phyloP scores from a whole-genome alignment of 2,113 vertebrate genomes.

The Cyprinodon variegatus region DNA sequence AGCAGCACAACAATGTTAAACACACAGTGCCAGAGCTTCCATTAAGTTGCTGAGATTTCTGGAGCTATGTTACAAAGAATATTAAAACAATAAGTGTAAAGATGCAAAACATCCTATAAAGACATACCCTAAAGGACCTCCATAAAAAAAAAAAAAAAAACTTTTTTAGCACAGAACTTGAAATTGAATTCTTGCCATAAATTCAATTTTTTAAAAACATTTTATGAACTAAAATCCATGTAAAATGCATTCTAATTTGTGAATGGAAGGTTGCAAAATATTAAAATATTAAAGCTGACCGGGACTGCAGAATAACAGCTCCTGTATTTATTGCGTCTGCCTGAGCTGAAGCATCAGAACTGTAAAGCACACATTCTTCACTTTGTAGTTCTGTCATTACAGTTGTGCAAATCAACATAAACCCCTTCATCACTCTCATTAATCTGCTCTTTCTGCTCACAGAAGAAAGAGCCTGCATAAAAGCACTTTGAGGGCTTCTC shows the following conservation, averaged over 20 bases:
- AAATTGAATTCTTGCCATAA: neutral
- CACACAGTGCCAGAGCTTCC: neutral
- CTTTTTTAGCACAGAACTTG: neutral
- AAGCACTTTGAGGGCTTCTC: constrained; percentile 6
- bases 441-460: constrained; percentile 14
- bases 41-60: neutral
- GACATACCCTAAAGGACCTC: no score
- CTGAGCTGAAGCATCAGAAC: constrained; percentile 5
- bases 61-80: neutral
- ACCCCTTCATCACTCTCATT: constrained; percentile 19
- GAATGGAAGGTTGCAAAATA: neutral
- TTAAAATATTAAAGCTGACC: neutral
- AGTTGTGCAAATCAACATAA: constrained; percentile 28
- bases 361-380: neutral
- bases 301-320: neutral
- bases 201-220: neutral
- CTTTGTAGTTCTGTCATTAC: constrained; percentile 16
- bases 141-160: no score
- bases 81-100: neutral
- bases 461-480: constrained; percentile 30
- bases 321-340: neutral
- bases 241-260: neutral
- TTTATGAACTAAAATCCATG: neutral
- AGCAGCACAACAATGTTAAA: neutral
- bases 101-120: neutral